phyloP scores from a whole-genome alignment of 2,888 invertebrate species.

The Calephelis perditalis region DNA sequence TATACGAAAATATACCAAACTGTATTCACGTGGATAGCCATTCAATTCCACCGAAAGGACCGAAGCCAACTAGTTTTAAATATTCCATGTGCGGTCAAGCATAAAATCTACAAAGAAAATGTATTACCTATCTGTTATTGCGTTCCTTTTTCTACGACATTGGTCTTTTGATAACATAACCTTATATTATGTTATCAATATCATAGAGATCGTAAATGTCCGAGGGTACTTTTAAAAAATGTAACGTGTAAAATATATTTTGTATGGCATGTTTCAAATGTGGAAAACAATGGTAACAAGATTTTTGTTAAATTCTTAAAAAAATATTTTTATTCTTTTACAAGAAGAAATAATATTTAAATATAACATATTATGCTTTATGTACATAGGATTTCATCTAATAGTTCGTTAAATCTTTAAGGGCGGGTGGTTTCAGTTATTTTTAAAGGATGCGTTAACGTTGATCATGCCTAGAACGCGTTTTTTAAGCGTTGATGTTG shows the following conservation, averaged over 20 bases:
- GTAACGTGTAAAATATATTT: conserved; percentile 15
- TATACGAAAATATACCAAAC: conserved; percentile 47
- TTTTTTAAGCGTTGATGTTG: too few species aligned
- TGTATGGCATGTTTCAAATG: too few species aligned
- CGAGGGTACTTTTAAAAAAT: conserved; percentile 22
- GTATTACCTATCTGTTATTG: conserved; percentile 73
- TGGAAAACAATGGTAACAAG: too few species aligned
- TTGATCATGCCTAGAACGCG: too few species aligned
- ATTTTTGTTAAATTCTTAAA: too few species aligned
- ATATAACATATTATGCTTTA: too few species aligned
- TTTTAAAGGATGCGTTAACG: too few species aligned
- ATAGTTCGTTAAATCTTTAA: too few species aligned
- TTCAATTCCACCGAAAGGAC: conserved; percentile 57
- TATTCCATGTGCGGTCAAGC: conserved; percentile 75
- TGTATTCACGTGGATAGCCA: conserved; percentile 58
- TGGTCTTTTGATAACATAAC: conserved; percentile 28
- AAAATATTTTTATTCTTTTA: too few species aligned
- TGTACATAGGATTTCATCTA: too few species aligned
- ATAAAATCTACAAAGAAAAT: conserved; percentile 75
- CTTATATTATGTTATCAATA: conserved; percentile 23
- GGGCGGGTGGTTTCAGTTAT: too few species aligned
- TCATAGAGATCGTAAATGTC: conserved; percentile 25
- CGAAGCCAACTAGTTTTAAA: conserved; percentile 63
- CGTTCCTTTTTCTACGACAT: conserved; percentile 56
- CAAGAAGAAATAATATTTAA: too few species aligned